Percentiles rank a stretch among this genome's conserved stretches.
Conservation (phyloP, 2,888 invertebrate species). For the Theodoxus fluviatilis region DNA sequence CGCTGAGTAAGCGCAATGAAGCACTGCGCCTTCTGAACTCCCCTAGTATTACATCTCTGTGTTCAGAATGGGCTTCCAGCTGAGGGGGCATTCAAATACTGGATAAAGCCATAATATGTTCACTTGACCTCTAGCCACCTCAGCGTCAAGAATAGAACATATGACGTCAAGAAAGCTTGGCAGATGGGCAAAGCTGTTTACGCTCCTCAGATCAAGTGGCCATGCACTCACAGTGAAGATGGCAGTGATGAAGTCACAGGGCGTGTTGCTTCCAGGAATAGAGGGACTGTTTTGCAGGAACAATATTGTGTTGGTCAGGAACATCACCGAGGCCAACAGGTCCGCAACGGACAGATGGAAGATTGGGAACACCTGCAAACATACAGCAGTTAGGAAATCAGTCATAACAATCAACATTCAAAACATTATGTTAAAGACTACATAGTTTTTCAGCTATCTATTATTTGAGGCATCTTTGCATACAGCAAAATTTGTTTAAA, state of each 20-base stretch:
- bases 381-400: background rate
- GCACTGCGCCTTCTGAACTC: too few relatives aligned
- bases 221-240: constrained; percentile 32
- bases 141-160: too few relatives aligned
- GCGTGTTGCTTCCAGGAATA: constrained; percentile 28
- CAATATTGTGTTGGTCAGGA: constrained; percentile 30
- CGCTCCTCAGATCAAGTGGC: background rate
- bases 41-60: too few relatives aligned
- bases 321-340: constrained; percentile 33
- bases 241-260: constrained; percentile 32
- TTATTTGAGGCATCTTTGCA: too few relatives aligned
- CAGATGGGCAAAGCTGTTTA: too few relatives aligned
- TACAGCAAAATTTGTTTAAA: too few relatives aligned
- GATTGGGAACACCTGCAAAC: constrained; percentile 38
- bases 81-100: too few relatives aligned
- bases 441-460: background rate
- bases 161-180: too few relatives aligned
- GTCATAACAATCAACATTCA: background rate
- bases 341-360: constrained; percentile 40
- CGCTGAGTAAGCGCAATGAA: too few relatives aligned
- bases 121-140: too few relatives aligned
- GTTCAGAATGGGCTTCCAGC: too few relatives aligned
- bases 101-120: too few relatives aligned
- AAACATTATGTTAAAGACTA: background rate
- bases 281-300: constrained; percentile 23